Conservation (phyloP, 2,888 invertebrate species). For the Dione vanillae region DNA sequence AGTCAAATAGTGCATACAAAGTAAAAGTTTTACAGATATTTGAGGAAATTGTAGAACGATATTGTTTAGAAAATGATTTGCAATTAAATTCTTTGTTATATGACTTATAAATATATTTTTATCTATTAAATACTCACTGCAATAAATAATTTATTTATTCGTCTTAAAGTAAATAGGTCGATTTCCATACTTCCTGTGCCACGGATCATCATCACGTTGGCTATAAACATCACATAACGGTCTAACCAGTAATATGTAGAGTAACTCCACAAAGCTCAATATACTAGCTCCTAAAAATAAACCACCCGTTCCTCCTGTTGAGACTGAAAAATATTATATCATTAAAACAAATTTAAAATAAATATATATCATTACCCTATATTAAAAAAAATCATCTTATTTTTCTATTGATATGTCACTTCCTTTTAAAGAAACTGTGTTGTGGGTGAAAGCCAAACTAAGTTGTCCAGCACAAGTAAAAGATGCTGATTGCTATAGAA, state of each 20-base stretch:
- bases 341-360: neutral
- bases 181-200: constrained; percentile 71
- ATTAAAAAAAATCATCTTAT: too few species aligned
- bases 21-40: constrained; percentile 80
- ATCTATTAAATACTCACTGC: neutral
- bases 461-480: too few species aligned
- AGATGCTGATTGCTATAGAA: too few species aligned
- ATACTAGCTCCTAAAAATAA: constrained; percentile 87
- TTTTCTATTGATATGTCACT: too few species aligned
- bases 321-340: constrained; percentile 70
- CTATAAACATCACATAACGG: constrained; percentile 78
- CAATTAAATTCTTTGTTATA: neutral
- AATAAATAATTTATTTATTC: neutral
- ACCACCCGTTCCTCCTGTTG: constrained; percentile 87
- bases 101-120: neutral
- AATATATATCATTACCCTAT: too few species aligned
- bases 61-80: constrained; percentile 53
- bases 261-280: constrained; percentile 86
- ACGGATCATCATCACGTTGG: constrained; percentile 71
- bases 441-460: too few species aligned
- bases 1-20: constrained; percentile 75
- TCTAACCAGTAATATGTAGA: constrained; percentile 83
- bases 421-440: too few species aligned
- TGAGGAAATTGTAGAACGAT: constrained; percentile 82
- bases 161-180: constrained; percentile 60